Evolutionary conservation across 2,888 invertebrate genomes (phyloP).

Genomic region (Aspidiotus rigidus): DNA sequence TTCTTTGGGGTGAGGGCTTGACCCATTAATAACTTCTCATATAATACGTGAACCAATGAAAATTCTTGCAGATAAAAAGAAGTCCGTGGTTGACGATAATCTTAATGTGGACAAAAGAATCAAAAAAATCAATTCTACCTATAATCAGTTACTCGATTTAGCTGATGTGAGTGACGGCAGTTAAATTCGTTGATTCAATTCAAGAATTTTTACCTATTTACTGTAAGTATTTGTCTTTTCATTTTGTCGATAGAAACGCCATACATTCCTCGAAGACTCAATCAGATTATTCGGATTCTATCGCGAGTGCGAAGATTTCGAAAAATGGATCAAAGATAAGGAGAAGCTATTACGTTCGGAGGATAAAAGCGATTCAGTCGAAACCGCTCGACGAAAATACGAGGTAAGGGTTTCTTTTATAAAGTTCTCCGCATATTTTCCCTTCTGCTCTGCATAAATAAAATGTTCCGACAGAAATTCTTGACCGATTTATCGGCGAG

Average conservation of each 20-base stretch:
- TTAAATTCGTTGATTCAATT: neutral
- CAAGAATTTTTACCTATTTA: neutral
- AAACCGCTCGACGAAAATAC: constrained; percentile 86
- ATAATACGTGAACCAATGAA: too few relatives aligned
- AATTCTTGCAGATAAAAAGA: constrained; percentile 25
- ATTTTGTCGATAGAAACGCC: constrained; percentile 54
- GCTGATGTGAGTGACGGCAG: constrained; percentile 49
- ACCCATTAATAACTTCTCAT: too few relatives aligned
- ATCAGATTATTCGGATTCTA: constrained; percentile 87
- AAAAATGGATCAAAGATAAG: constrained; percentile 94
- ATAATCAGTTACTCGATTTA: constrained; percentile 68
- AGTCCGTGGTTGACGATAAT: constrained; percentile 47
- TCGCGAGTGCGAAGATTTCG: constrained; percentile 94
- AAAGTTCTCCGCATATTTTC: neutral
- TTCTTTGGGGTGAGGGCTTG: too few relatives aligned
- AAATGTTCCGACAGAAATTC: constrained; percentile 57
- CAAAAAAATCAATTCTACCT: constrained; percentile 67
- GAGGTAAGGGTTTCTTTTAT: constrained; percentile 47
- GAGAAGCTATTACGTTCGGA: constrained; percentile 75
- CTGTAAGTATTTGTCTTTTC: neutral
- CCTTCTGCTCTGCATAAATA: neutral
- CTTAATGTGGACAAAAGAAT: constrained; percentile 72
- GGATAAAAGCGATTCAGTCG: constrained; percentile 79
- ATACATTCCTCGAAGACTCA: constrained; percentile 79
- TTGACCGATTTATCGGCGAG: constrained; percentile 91